Evolutionary conservation across 2,113 vertebrate species (phyloP).

Genomic region (Thermophis baileyi): DNA sequence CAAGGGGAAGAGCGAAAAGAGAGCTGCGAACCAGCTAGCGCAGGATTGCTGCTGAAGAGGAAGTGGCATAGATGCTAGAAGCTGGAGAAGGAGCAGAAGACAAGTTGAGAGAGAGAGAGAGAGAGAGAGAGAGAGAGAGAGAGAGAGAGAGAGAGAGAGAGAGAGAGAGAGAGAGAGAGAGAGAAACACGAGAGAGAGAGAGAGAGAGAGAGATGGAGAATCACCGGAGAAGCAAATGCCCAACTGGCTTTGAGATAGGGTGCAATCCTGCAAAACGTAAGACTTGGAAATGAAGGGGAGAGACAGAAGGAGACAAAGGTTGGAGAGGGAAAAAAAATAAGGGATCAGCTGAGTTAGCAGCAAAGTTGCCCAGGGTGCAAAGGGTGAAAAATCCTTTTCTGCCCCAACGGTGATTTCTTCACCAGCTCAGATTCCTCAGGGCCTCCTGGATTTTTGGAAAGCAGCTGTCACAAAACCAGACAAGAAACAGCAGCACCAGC

Average conservation of each 20-base stretch:
- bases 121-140: not conserved
- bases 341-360: not conserved
- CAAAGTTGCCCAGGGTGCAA: not conserved
- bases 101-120: not conserved
- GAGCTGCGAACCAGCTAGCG: conserved; percentile 19
- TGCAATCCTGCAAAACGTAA: not conserved
- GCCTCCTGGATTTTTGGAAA: not conserved
- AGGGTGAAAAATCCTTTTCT: not conserved
- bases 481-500: not conserved
- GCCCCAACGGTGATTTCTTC: not conserved
- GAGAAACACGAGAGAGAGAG: not conserved
- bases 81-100: not conserved
- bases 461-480: not conserved
- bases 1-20: not conserved
- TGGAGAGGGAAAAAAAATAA: not conserved
- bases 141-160: not conserved
- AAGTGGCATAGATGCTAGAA: conserved; percentile 21
- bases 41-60: conserved; percentile 18
- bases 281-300: too few relatives aligned
- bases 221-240: not conserved
- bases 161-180: not conserved
- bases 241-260: not conserved
- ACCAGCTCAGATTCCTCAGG: not conserved
- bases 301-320: not conserved
- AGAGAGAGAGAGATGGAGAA: not conserved